phyloP scores from a whole-genome alignment of 1,140 invertebrate genomes.

The Nymphalis io region DNA sequence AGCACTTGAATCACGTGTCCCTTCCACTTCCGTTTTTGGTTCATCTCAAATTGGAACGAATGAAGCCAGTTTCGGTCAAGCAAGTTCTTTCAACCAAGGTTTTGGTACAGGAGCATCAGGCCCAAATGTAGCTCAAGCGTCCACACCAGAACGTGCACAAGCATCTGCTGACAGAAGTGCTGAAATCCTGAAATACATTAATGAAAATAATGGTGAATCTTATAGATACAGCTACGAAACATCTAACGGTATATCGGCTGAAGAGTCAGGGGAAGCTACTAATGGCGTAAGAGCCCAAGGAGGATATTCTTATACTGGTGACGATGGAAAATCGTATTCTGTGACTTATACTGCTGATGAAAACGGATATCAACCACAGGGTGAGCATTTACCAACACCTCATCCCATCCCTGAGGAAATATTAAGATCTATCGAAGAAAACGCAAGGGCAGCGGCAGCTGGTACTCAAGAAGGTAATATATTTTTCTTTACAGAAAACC shows the following conservation, averaged over 20 bases:
- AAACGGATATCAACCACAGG: conserved; percentile 85
- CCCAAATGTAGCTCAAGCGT: conserved; percentile 33
- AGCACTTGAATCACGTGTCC: conserved; percentile 4
- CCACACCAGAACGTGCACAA: conserved; percentile 62
- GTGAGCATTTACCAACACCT: conserved; percentile 76
- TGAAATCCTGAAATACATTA: conserved; percentile 63
- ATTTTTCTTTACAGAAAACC: neutral
- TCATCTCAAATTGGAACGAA: neutral
- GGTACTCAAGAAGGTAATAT: conserved; percentile 71
- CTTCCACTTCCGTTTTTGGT: neutral
- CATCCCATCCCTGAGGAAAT: conserved; percentile 77
- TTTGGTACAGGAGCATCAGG: conserved; percentile 39
- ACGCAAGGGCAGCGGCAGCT: conserved; percentile 68
- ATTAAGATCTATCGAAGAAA: conserved; percentile 70
- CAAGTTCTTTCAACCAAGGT: conserved; percentile 28
- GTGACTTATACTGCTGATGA: conserved; percentile 91
- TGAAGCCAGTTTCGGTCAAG: conserved; percentile 15
- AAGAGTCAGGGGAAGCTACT: conserved; percentile 67
- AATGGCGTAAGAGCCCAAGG: conserved; percentile 72
- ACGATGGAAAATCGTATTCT: conserved; percentile 86
- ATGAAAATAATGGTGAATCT: conserved; percentile 65
- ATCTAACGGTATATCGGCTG: conserved; percentile 73
- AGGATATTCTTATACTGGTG: conserved; percentile 75
- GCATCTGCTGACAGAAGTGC: conserved; percentile 61
- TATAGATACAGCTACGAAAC: conserved; percentile 72